Conservation (phyloP, 2,113 vertebrate species). For the Festucalex cinctus region DNA sequence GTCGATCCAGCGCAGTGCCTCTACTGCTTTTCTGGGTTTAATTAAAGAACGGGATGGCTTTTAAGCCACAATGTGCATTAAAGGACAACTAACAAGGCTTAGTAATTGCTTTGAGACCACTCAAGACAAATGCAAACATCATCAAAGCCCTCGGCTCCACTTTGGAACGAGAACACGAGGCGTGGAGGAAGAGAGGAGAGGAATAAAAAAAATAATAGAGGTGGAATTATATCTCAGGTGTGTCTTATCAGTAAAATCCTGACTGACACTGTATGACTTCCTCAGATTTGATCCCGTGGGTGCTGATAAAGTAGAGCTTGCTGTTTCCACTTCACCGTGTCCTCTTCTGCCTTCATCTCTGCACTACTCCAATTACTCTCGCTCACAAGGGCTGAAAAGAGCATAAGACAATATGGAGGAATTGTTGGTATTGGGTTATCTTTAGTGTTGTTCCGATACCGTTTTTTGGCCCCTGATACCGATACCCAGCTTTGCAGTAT, state of each 20-base stretch:
- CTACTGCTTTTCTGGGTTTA: constrained; percentile 29
- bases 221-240: constrained; percentile 23
- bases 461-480: too few species aligned
- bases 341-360: constrained; percentile 22
- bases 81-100: constrained; percentile 39
- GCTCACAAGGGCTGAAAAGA: neutral
- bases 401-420: neutral
- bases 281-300: constrained; percentile 44
- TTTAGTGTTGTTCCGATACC: too few species aligned
- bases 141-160: constrained; percentile 26
- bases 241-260: constrained; percentile 30
- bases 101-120: constrained; percentile 47
- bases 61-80: constrained; percentile 32
- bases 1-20: constrained; percentile 16
- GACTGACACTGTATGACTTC: constrained; percentile 17
- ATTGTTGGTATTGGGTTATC: neutral
- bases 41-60: constrained; percentile 35
- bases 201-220: constrained; percentile 13
- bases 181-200: constrained; percentile 1
- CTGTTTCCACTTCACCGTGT: constrained; percentile 50
- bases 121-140: constrained; percentile 33
- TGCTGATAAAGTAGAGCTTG: constrained; percentile 48
- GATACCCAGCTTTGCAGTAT: too few species aligned
- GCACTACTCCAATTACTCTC: neutral
- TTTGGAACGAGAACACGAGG: constrained; percentile 14